Percentiles rank a stretch among this genome's conserved stretches.
Evolutionary conservation across 2,888 invertebrate species (phyloP).

Genomic region (Athrips mouffetella): DNA sequence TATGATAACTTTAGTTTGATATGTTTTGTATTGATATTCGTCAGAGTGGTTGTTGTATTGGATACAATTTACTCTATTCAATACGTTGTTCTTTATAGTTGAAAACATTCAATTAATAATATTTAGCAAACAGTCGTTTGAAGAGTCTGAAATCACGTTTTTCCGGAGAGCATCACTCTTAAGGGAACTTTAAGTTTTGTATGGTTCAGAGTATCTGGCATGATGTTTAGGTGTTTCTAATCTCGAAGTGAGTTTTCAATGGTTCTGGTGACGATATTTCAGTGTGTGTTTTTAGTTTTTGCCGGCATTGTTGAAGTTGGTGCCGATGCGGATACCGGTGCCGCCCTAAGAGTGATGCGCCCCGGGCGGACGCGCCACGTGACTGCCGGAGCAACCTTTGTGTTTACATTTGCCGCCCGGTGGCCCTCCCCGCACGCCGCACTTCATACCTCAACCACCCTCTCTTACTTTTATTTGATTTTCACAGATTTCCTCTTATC

Average conservation of each 20-base stretch:
- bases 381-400: constrained; percentile 71
- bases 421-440: constrained; percentile 33
- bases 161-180: constrained; percentile 70
- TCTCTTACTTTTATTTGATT: constrained; percentile 31
- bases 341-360: constrained; percentile 73
- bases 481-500: constrained; percentile 28
- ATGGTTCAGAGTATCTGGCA: too few relatives aligned
- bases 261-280: background rate
- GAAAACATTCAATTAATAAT: constrained; percentile 23
- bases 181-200: constrained; percentile 29
- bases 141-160: constrained; percentile 20
- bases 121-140: constrained; percentile 38
- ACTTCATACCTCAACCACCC: constrained; percentile 24
- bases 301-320: background rate
- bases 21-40: constrained; percentile 76
- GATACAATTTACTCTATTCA: constrained; percentile 64
- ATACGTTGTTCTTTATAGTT: constrained; percentile 40
- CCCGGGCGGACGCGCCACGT: constrained; percentile 75
- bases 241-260: background rate
- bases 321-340: background rate
- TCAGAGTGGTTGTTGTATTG: constrained; percentile 71
- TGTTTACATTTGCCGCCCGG: constrained; percentile 64
- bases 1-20: constrained; percentile 60
- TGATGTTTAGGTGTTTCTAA: background rate
- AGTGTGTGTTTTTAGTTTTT: background rate